Base-by-base conservation (phyloP, 1,140 invertebrate species). In the Trichoplusia ni region DNA sequence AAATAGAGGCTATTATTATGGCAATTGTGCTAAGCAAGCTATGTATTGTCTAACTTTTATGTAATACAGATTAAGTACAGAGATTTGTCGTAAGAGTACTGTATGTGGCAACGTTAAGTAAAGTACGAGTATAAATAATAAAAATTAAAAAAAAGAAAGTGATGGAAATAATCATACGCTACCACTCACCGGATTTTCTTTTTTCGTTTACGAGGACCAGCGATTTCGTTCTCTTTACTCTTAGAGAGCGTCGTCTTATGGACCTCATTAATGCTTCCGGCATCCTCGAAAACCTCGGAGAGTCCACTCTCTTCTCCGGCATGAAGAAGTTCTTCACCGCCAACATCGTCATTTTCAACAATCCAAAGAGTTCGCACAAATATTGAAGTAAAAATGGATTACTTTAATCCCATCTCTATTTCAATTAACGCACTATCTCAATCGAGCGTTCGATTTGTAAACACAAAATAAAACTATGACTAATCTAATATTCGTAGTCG, bases 151-250 rank as follows among this genome's bases (percentile, higher is more conserved):
- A 67, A 40, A 60, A 51, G 64, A 63, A 63, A 66, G 71, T 23
- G 11, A 9, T n/a, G n/a, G n/a, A n/a, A n/a, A n/a, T n/a, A 42
- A 19, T 47, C 51, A 82, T 86, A 88, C 83, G 37, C 77, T 90
- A 90, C 82, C 86, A 92, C 94, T 94, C 92, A 95, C 94, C 94
- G 82, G 94, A 95, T 89, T 95, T 95, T 77, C 94, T 86, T 89
- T 95, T 95, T 82, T 95, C 94, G 60, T 91, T 91, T 9, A 92
- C 91, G 13, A 94, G 90, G 8, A 94, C 93, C 62, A 94, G 82
- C 35, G 93, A 94, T 82, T 94, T 95, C 61, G 94, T 93, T 68
- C 94, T 91, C 82, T 94, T 95, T 5, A 94, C 93, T 42, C 94
- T 84, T 63, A 95, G 81, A 0, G 94, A 95, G 47, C 94, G 81